Percentiles rank a stretch among this genome's conserved stretches.
These are phyloP conservation scores for Lasioglossum lativentre DNA, from an alignment of 2,888 invertebrate species.

Conservation along the genomic window DNA sequence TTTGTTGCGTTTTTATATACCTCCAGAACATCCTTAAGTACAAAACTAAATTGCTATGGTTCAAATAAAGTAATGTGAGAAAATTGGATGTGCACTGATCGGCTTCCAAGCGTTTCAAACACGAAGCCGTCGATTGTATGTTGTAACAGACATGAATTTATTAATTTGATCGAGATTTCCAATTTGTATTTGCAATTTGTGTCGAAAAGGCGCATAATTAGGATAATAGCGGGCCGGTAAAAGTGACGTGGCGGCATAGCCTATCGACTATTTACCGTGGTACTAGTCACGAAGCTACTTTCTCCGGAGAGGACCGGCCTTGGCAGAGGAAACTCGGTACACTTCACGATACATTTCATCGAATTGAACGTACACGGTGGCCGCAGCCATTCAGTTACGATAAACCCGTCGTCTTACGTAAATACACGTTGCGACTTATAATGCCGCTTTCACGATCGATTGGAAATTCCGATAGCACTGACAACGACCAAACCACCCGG, in stretches of 20 bases:
- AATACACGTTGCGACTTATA: constrained; percentile 38
- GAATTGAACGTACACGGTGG: constrained; percentile 50
- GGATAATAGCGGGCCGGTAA: neutral
- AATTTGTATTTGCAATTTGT: neutral
- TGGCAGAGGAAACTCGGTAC: constrained; percentile 67
- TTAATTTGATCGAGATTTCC: neutral
- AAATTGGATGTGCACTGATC: neutral
- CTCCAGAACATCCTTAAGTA: too few species aligned
- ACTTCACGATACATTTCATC: constrained; percentile 70
- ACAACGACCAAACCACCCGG: neutral
- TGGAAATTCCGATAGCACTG: constrained; percentile 22
- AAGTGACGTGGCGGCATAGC: constrained; percentile 9
- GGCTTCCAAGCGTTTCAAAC: neutral
- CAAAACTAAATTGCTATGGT: neutral
- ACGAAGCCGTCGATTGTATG: neutral
- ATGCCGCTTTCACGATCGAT: constrained; percentile 56
- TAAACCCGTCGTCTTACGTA: constrained; percentile 55
- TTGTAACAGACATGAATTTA: neutral
- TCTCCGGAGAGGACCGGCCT: constrained; percentile 69
- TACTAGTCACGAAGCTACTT: constrained; percentile 48
- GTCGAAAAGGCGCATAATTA: neutral
- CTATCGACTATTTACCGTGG: constrained; percentile 19
- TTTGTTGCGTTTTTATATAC: too few species aligned
- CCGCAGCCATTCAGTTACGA: constrained; percentile 31
- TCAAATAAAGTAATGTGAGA: neutral